Base-by-base conservation (phyloP, 2,797 vertebrate species). In the Spinibarbus caldwelli region DNA sequence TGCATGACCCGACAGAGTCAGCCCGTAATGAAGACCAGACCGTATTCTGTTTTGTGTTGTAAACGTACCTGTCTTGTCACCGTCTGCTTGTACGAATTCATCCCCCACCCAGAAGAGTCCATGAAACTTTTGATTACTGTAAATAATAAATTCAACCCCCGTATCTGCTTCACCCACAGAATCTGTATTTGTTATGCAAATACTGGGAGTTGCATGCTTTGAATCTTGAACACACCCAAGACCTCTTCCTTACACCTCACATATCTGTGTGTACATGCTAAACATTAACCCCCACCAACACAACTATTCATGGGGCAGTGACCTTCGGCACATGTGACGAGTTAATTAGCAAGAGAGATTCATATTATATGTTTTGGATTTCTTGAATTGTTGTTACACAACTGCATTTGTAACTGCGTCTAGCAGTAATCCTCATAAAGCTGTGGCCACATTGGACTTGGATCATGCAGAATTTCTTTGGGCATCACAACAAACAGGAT, bases 141-240 rank as follows among this genome's bases (percentile, higher is more conserved):
- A 91, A 92, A 92, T 91, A 91, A 9, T 54, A 85, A 83, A 70
- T 81, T 70, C 68, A 66, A 15, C 31, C 54, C 29, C 72, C 23
- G 34, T 47, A 52, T 78, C 57, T 85, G 90, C 88, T 82, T 85
- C 21, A 45, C 79, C 78, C 64, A 88, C 89, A 89, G 80, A 86
- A 38, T 80, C 23, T 86, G 49, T 90, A 87, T 91, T 93, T 94
- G 88, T 89, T 88, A 89, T 91, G 90, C 91, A 91, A 92, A 93
- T 89, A 90, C 87, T 89, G 36, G 71, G 31, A 73, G 67, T 88
- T 78, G 14, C 71, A 47, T 83, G 57, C 82, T 52, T 79, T 75
- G 45, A 75, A 82, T 81, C 9, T 64, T 19, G 4, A 36, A 80
- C 82, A 67, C 76, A 59, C 70, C 54, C 62, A 54, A 36, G 26